These are phyloP conservation scores for Eurytoma adleriae DNA, from an alignment of 2,888 invertebrate species.

Conservation along the genomic window DNA sequence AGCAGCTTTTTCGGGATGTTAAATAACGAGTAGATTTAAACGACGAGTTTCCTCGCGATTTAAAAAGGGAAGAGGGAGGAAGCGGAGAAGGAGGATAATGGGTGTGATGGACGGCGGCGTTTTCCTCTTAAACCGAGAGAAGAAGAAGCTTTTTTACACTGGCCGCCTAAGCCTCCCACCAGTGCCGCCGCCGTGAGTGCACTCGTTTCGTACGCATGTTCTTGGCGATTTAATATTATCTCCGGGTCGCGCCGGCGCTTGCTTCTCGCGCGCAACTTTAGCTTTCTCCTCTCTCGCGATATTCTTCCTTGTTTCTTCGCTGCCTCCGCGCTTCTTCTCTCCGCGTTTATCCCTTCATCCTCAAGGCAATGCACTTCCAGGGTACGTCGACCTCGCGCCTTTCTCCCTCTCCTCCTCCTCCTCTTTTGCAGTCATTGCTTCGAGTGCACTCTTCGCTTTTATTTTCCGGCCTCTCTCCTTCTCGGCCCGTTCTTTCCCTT, in stretches of 20 bases:
- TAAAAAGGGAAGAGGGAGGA: too few species aligned
- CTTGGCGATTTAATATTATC: constrained; percentile 38
- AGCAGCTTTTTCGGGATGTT: too few species aligned
- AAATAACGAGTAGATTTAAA: too few species aligned
- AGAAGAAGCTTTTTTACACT: background rate
- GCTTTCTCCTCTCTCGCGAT: constrained; percentile 45
- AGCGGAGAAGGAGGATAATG: too few species aligned
- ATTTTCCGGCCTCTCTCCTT: constrained; percentile 53
- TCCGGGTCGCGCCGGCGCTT: background rate
- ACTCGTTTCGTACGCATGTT: constrained; percentile 14
- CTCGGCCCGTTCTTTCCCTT: constrained; percentile 44
- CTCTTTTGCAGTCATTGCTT: constrained; percentile 58
- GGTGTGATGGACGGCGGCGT: too few species aligned
- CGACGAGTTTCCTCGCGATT: too few species aligned
- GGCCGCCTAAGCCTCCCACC: background rate
- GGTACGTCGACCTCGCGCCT: constrained; percentile 70
- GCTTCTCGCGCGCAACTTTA: constrained; percentile 33
- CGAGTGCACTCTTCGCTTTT: constrained; percentile 59
- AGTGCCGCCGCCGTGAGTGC: background rate
- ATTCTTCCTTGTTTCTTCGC: constrained; percentile 58
- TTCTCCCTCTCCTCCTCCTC: constrained; percentile 31
- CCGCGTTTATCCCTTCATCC: constrained; percentile 60
- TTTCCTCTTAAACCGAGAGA: too few species aligned
- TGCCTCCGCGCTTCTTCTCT: constrained; percentile 44
- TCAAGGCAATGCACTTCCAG: constrained; percentile 72